Base-by-base conservation (phyloP, 2,797 vertebrate species). In the Hippopotamyrus pictus region DNA sequence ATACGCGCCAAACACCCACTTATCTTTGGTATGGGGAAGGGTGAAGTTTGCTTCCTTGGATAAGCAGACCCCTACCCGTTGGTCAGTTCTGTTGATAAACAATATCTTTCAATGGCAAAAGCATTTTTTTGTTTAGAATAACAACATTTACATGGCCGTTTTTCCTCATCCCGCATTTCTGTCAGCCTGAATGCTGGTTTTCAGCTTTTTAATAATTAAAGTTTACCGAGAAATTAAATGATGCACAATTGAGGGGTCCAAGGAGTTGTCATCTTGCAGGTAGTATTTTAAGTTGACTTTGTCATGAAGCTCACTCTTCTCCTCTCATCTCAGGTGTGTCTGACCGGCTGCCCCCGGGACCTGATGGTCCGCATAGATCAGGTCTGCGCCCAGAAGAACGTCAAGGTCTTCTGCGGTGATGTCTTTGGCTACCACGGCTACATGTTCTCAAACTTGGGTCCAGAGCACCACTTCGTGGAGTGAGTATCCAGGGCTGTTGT, bases 361-460 rank as follows among this genome's bases (percentile, higher is more conserved):
- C 92, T 97, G 90, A 96, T 98, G 94, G 91, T 98, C 82, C 96
- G 95, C 1, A 92, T 99, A 0, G 95, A 99, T 93, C 97, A 97
- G 88, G 95, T 99, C 89, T 99, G 98, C 89, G 95, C 96, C 88
- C 93, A 96, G 50, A 94, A 92, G 54, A 95, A 94, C 88, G 90
- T 98, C 92, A 98, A 98, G 89, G 97, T 99, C 90, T 99, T 99
- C 91, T 96, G 96, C 0, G 98, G 98, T 0, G 97, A 98, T 2
- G 96, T 99, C 5, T 97, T 97, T 0, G 98, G 98, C 89, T 99
- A 98, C 95, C 97, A 98, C 0, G 98, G 98, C 85, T 99, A 96
- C 94, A 97, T 97, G 95, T 99, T 99, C 91, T 96, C 97, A 1
- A 95, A 99, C 94, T 96, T 99, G 0, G 98, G 98, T 69, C 88